Evolutionary conservation across 2,888 invertebrate genomes (phyloP).

Genomic region (Nowickia ferox): DNA sequence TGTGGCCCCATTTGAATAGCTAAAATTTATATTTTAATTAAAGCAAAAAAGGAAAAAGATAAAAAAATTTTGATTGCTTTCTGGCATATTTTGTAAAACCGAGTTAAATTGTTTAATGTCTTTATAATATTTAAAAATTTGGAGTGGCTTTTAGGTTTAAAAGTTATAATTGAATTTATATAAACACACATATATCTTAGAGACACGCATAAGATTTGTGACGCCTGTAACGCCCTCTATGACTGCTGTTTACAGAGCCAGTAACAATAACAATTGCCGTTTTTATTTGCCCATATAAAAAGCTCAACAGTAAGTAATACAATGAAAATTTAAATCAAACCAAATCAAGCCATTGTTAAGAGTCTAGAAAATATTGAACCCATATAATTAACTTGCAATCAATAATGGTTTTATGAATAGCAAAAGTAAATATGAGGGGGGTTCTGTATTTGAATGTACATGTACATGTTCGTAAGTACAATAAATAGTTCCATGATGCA

Average conservation of each 20-base stretch:
- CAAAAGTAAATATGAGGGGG: conserved; percentile 22
- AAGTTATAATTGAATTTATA: conserved; percentile 59
- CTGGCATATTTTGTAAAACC: conserved; percentile 16
- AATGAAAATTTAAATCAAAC: conserved; percentile 48
- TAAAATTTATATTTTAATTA: conserved; percentile 56
- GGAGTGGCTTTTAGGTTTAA: conserved; percentile 29
- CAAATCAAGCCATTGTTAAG: conserved; percentile 71
- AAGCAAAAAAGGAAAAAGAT: conserved; percentile 31
- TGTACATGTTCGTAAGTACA: neutral
- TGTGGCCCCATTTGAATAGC: neutral
- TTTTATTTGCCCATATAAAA: neutral
- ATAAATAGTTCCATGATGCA: too few relatives aligned
- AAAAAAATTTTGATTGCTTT: conserved; percentile 15
- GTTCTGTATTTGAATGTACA: conserved; percentile 19
- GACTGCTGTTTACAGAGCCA: conserved; percentile 67
- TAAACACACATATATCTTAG: conserved; percentile 34
- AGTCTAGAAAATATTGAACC: conserved; percentile 63
- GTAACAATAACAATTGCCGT: conserved; percentile 32
- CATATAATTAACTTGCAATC: conserved; percentile 70
- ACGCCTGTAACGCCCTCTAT: conserved; percentile 73
- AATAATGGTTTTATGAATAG: conserved; percentile 47
- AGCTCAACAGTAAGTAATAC: conserved; percentile 71
- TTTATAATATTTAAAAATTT: conserved; percentile 48
- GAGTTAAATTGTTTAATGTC: conserved; percentile 41
- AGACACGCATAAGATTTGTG: conserved; percentile 70